Percentiles rank a stretch among this genome's conserved stretches.
Conservation (phyloP, 1,140 invertebrate genomes). For the Drosophila pruinosa region DNA sequence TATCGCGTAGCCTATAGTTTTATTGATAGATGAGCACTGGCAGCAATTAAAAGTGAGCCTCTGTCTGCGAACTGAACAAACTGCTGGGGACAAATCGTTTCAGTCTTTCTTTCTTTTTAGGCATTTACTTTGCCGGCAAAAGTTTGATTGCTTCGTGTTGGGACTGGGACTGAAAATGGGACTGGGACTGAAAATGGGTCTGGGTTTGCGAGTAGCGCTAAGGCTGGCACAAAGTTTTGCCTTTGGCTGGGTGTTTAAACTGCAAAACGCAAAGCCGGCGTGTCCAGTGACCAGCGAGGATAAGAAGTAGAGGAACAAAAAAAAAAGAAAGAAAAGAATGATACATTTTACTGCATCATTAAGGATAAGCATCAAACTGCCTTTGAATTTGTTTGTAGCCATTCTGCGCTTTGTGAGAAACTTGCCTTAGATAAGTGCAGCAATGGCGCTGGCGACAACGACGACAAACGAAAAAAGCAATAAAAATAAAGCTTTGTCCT, state of each 20-base stretch:
- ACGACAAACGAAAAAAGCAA: constrained; percentile 11
- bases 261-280: constrained; percentile 19
- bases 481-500: constrained; percentile 42
- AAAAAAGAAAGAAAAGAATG: constrained; percentile 3
- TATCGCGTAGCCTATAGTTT: constrained; percentile 49
- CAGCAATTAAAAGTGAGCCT: constrained; percentile 62
- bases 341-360: constrained; percentile 77
- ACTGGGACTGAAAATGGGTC: background rate
- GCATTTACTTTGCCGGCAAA: constrained; percentile 48
- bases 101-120: constrained; percentile 24
- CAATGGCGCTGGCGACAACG: background rate
- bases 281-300: constrained; percentile 6
- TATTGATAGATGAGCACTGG: constrained; percentile 61
- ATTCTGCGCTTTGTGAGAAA: constrained; percentile 48
- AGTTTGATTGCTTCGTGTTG: constrained; percentile 58
- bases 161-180: constrained; percentile 1
- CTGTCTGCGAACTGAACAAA: constrained; percentile 41
- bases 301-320: background rate
- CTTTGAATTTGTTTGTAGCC: constrained; percentile 68
- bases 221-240: constrained; percentile 49
- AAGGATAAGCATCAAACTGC: constrained; percentile 76
- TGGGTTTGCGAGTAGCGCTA: background rate
- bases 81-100: constrained; percentile 7
- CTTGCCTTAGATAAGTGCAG: constrained; percentile 58
- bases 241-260: constrained; percentile 27